Evolutionary conservation across 2,888 invertebrate species (phyloP).

Genomic region (Phymatocera aterrima): DNA sequence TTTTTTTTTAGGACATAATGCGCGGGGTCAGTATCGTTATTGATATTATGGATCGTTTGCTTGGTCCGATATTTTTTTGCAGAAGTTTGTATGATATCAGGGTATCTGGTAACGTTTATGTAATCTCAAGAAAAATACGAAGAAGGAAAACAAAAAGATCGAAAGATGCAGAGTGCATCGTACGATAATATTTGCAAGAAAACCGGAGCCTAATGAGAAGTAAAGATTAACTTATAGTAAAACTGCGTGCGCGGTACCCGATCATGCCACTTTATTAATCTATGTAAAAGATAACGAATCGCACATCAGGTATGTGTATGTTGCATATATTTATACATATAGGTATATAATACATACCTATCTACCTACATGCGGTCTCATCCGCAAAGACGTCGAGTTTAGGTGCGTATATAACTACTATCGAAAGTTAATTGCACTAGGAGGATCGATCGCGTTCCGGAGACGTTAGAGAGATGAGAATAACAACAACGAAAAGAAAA

Average conservation of each 20-base stretch:
- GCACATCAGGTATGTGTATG: no score
- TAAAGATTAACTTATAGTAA: not conserved
- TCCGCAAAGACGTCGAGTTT: conserved; percentile 27
- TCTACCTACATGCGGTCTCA: not conserved
- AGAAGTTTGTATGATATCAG: no score
- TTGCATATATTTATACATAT: no score
- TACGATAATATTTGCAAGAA: conserved; percentile 6
- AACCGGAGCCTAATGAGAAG: not conserved
- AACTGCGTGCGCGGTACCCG: conserved; percentile 13
- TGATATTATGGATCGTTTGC: no score
- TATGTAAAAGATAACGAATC: conserved; percentile 39
- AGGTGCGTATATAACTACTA: no score
- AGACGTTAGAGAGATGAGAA: not conserved
- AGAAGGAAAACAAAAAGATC: not conserved
- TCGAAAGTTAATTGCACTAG: conserved; percentile 27
- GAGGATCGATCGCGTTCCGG: not conserved
- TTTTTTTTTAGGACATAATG: no score
- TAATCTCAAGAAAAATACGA: no score
- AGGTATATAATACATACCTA: no score
- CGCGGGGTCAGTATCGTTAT: no score
- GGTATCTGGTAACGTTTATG: no score
- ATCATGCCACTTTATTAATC: conserved; percentile 33
- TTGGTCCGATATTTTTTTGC: no score
- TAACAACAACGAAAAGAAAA: not conserved
- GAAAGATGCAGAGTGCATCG: no score